Evolutionary conservation across 2,113 vertebrate genomes (phyloP).

Genomic region (Mirounga angustirostris): DNA sequence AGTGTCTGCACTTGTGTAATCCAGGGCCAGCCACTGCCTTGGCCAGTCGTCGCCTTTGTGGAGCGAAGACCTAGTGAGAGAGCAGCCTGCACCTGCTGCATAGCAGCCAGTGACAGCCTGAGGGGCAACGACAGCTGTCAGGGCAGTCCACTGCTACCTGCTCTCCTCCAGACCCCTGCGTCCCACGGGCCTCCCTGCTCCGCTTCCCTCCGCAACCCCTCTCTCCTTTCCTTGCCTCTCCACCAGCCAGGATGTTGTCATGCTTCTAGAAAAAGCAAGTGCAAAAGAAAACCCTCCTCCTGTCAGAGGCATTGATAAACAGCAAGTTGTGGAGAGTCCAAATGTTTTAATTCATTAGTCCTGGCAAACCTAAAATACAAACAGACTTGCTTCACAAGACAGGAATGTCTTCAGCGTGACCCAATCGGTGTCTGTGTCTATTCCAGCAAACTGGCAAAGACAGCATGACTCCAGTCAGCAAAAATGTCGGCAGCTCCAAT

Average conservation of each 20-base stretch:
- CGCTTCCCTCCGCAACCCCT: slow-evolving; percentile 82
- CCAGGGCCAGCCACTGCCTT: slow-evolving; percentile 90
- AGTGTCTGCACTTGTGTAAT: slow-evolving; percentile 90
- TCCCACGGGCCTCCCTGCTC: slow-evolving; percentile 86
- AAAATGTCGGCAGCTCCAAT: slow-evolving; percentile 94
- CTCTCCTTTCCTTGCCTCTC: slow-evolving; percentile 84
- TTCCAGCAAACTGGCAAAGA: slow-evolving; percentile 97
- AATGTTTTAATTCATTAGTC: slow-evolving; percentile 91
- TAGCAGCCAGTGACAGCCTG: slow-evolving; percentile 88
- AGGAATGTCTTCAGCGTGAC: slow-evolving; percentile 93
- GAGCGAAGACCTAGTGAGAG: slow-evolving; percentile 87
- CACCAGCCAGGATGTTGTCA: slow-evolving; percentile 86
- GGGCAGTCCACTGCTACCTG: slow-evolving; percentile 89
- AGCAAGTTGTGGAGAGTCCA: slow-evolving; percentile 86
- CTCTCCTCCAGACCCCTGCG: slow-evolving; percentile 86
- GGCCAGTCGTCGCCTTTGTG: slow-evolving; percentile 88
- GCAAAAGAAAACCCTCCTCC: slow-evolving; percentile 87
- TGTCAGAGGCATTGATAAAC: slow-evolving; percentile 89
- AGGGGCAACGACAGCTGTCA: slow-evolving; percentile 90
- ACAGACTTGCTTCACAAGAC: slow-evolving; percentile 91
- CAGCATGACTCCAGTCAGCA: slow-evolving; percentile 96
- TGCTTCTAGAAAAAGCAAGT: slow-evolving; percentile 84
- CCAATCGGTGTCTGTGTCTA: slow-evolving; percentile 91
- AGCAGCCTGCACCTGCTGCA: slow-evolving; percentile 90
- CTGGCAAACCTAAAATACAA: slow-evolving; percentile 92